Percentiles rank a stretch among this genome's conserved stretches.
Evolutionary conservation across 1,140 invertebrate species (phyloP).

Genomic region (Panulirus ornatus): DNA sequence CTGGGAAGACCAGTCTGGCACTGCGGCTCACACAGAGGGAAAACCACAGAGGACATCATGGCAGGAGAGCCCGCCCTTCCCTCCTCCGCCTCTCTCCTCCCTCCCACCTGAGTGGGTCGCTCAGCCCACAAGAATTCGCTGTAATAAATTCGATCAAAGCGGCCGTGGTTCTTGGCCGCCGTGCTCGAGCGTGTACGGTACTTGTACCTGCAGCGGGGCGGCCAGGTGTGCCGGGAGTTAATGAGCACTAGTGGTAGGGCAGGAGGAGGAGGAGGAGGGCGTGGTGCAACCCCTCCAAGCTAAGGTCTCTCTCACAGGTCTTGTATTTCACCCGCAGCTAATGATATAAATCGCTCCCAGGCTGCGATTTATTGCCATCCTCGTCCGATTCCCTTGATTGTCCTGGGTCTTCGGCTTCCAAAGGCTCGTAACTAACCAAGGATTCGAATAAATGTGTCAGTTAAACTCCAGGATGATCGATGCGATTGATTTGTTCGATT

Average conservation of each 20-base stretch:
- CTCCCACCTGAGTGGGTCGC: not conserved
- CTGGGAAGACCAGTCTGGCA: not conserved
- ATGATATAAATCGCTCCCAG: slow-evolving; percentile 36
- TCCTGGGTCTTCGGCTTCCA: too few species aligned
- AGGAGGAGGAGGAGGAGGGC: too few species aligned
- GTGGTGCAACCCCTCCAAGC: not conserved
- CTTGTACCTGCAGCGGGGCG: not conserved
- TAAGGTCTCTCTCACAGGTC: slow-evolving; percentile 21
- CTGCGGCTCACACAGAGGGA: not conserved
- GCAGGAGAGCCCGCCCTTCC: too few species aligned
- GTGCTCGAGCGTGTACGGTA: not conserved
- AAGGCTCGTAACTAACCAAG: too few species aligned
- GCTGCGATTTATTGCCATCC: not conserved
- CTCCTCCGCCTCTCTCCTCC: not conserved
- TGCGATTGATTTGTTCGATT: too few species aligned
- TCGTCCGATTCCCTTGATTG: not conserved
- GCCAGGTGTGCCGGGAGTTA: not conserved
- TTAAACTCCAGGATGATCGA: too few species aligned
- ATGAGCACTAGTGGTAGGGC: not conserved
- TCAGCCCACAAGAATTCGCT: too few species aligned
- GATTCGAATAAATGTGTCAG: too few species aligned
- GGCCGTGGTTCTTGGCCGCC: not conserved
- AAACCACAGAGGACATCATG: too few species aligned
- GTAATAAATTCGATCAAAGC: too few species aligned
- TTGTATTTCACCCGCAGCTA: slow-evolving; percentile 20